These are phyloP conservation scores for Phenacoccus solenopsis DNA, from an alignment of 1,140 invertebrate genomes.

Conservation along the genomic window DNA sequence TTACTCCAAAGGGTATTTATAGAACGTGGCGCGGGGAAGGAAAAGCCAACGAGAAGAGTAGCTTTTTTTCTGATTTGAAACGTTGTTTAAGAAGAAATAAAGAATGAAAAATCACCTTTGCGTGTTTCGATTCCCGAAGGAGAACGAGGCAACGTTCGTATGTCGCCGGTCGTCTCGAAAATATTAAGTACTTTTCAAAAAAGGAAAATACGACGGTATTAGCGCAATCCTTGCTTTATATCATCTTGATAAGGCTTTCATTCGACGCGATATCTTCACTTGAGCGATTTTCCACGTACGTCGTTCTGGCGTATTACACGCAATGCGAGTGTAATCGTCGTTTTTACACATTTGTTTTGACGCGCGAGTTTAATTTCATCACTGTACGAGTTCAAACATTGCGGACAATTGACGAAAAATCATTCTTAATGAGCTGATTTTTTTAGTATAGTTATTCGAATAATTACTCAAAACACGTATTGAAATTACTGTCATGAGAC, in stretches of 20 bases:
- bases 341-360: no score
- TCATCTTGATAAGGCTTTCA: slow-evolving; percentile 1
- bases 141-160: neutral
- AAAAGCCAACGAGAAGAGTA: neutral
- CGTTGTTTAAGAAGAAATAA: slow-evolving; percentile 3
- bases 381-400: no score
- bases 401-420: no score
- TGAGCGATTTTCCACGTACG: neutral
- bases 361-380: no score
- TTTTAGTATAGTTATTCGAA: no score
- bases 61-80: neutral
- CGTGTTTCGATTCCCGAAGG: neutral
- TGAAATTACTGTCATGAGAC: no score
- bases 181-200: neutral
- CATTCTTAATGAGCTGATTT: no score
- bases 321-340: neutral
- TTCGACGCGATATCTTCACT: neutral
- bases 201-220: slow-evolving; percentile 1
- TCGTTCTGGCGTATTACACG: no score
- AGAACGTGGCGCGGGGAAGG: no score
- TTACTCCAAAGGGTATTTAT: no score
- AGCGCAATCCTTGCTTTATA: slow-evolving; percentile 1
- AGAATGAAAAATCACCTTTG: slow-evolving; percentile 2
- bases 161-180: neutral
- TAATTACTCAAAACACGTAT: no score